A percentile compares a stretch with the other conserved stretches of the same genome.
Evolutionary conservation across 2,888 invertebrate genomes (phyloP).

Genomic region (Eustalomyia histrio): DNA sequence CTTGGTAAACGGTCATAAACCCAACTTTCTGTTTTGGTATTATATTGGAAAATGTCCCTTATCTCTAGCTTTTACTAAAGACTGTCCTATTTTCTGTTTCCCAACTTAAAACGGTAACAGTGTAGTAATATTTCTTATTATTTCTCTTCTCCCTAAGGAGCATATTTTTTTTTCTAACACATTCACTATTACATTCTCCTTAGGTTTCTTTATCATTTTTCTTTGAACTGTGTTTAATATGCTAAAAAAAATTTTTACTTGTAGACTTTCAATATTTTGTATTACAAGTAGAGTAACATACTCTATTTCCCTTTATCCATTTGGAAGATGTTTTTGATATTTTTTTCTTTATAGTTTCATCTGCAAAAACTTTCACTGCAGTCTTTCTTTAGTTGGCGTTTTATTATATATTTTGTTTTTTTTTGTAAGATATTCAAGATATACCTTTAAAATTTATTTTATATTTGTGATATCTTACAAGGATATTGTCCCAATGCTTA

Average conservation of each 20-base stretch:
- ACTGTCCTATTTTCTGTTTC: too few relatives aligned
- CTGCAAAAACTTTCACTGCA: not conserved
- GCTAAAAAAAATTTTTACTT: not conserved
- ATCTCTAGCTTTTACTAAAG: too few relatives aligned
- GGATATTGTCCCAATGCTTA: too few relatives aligned
- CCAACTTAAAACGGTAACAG: not conserved
- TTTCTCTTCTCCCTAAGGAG: not conserved
- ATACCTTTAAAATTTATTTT: constrained; percentile 15
- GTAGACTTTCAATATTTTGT: constrained; percentile 2
- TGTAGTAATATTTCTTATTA: not conserved
- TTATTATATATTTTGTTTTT: not conserved
- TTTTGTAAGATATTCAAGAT: not conserved
- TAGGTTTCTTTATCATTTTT: not conserved
- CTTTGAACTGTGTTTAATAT: not conserved
- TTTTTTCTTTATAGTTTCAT: not conserved
- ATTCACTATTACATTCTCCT: not conserved
- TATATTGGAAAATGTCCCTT: too few relatives aligned
- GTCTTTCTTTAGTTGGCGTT: not conserved
- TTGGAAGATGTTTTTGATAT: constrained; percentile 33
- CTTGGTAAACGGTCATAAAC: too few relatives aligned
- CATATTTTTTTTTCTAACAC: not conserved
- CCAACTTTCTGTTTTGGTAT: too few relatives aligned
- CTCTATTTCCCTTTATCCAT: constrained; percentile 32
- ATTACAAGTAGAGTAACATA: constrained; percentile 34
- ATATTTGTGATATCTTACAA: constrained; percentile 11